These are phyloP conservation scores for Vidua chalybeata DNA, from an alignment of 2,113 vertebrate genomes.

Conservation along the genomic window DNA sequence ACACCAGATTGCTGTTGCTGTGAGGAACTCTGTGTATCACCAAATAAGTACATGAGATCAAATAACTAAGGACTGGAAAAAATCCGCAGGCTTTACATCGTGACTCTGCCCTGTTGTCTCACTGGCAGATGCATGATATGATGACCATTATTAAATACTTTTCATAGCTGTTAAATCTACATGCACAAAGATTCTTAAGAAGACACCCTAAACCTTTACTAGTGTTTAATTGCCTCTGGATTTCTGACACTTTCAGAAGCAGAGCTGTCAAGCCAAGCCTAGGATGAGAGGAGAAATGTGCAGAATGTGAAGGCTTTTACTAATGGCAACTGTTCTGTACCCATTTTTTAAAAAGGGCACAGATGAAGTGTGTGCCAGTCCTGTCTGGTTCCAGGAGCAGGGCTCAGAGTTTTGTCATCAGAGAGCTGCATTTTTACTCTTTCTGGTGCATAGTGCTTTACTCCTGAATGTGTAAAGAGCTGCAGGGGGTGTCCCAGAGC, in stretches of 20 bases:
- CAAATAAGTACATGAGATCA: conserved; percentile 7
- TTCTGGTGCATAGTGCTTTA: background rate
- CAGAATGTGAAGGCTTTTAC: conserved; percentile 35
- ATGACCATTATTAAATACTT: background rate
- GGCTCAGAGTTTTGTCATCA: background rate
- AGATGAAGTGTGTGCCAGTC: background rate
- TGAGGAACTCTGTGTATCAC: background rate
- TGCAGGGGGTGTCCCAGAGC: background rate
- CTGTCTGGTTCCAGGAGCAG: background rate
- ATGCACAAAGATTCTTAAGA: background rate
- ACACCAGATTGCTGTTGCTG: background rate
- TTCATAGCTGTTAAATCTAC: conserved; percentile 29
- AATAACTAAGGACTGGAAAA: background rate
- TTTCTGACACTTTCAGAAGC: background rate
- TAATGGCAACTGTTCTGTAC: conserved; percentile 15
- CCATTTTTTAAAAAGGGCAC: background rate
- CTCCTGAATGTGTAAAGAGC: background rate
- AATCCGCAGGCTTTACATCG: background rate
- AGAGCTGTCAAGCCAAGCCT: conserved; percentile 1
- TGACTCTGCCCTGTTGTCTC: background rate
- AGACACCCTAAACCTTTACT: background rate
- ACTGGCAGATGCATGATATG: background rate
- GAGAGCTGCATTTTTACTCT: background rate
- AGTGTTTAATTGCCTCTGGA: background rate
- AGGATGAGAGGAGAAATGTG: conserved; percentile 33